A percentile compares a stretch with the other conserved stretches of the same genome.
Conservation (phyloP, 2,888 invertebrate species). For the Yponomeuta cagnagella region DNA sequence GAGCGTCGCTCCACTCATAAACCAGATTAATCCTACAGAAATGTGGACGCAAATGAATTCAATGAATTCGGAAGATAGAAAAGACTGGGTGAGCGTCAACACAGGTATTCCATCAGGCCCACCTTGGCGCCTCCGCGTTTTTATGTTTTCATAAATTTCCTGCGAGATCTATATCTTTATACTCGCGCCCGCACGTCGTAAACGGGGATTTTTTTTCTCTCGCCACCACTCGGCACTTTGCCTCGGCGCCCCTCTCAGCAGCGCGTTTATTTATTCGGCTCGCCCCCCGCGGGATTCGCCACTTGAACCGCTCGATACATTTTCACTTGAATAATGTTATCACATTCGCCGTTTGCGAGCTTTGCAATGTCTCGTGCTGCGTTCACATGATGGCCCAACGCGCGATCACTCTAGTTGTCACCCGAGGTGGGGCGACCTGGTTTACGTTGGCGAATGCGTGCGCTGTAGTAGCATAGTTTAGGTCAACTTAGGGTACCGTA, state of each 20-base stretch:
- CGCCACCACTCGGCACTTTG: conserved; percentile 23
- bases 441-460: too few relatives aligned
- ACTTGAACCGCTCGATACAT: conserved; percentile 59
- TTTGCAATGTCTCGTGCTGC: conserved; percentile 6
- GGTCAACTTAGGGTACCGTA: too few relatives aligned
- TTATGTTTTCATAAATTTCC: conserved; percentile 72
- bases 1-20: conserved; percentile 4
- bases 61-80: conserved; percentile 25
- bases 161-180: conserved; percentile 70
- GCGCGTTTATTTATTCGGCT: conserved; percentile 43
- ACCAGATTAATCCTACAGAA: conserved; percentile 12
- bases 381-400: too few relatives aligned
- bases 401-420: too few relatives aligned
- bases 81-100: conserved; percentile 30
- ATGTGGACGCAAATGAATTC: conserved; percentile 25
- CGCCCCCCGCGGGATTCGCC: conserved; percentile 49
- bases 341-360: conserved; percentile 31
- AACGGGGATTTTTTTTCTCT: conserved; percentile 38
- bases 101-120: conserved; percentile 54
- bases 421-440: too few relatives aligned
- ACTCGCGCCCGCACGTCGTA: conserved; percentile 53
- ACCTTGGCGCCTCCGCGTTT: conserved; percentile 57
- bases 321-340: conserved; percentile 63
- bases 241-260: conserved; percentile 1
- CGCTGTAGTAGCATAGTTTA: too few relatives aligned